A percentile compares a stretch with the other conserved stretches of the same genome.
These are phyloP conservation scores for Pionites leucogaster DNA, from an alignment of 2,113 vertebrate genomes.

Conservation along the genomic window DNA sequence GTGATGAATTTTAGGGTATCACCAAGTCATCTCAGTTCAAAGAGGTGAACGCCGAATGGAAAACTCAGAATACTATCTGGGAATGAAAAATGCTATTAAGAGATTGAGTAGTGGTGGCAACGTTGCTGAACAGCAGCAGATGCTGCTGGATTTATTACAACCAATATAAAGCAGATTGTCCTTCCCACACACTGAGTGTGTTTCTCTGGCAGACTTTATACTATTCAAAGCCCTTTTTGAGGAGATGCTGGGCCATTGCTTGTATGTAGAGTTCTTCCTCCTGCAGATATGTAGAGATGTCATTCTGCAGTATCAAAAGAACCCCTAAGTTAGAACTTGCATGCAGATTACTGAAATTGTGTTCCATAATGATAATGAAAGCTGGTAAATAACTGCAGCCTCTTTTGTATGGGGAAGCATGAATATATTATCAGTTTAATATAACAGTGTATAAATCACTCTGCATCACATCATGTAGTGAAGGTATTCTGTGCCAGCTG, in stretches of 20 bases:
- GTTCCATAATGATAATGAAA: background rate
- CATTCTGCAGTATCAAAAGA: background rate
- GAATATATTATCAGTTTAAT: background rate
- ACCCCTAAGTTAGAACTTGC: background rate
- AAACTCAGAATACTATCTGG: background rate
- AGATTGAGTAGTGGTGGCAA: background rate
- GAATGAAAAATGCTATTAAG: background rate
- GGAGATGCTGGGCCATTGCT: background rate
- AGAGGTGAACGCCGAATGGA: background rate
- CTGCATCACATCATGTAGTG: background rate
- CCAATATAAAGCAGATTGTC: conserved; percentile 19
- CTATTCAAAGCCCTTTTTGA: background rate
- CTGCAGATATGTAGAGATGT: background rate
- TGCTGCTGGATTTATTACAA: conserved; percentile 35
- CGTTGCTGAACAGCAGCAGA: background rate
- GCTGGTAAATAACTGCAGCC: background rate
- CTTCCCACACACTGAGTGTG: conserved; percentile 29
- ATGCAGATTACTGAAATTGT: background rate
- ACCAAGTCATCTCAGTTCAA: accelerated
- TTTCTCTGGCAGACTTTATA: background rate
- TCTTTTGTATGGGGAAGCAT: background rate
- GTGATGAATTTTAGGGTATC: background rate
- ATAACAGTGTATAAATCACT: background rate
- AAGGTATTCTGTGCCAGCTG: background rate
- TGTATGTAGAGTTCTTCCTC: background rate